Evolutionary conservation across 2,113 vertebrate genomes (phyloP).

Genomic region (Bombycilla garrulus): DNA sequence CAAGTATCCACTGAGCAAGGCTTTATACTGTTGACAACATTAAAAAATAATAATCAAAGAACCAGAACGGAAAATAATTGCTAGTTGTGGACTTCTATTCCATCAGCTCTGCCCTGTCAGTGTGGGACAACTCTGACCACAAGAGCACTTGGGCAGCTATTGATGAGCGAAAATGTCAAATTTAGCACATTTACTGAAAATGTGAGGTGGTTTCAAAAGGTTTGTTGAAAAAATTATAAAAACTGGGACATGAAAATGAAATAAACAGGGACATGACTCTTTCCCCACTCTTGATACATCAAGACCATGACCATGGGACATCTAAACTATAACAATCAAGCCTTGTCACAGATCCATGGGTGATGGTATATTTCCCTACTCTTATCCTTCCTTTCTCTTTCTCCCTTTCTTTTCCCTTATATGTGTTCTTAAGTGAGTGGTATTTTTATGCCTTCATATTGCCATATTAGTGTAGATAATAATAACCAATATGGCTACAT

Average conservation of each 20-base stretch:
- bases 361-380: not conserved
- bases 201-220: not conserved
- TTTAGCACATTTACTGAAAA: not conserved
- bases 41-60: not conserved
- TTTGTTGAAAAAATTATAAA: not conserved
- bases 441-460: not conserved
- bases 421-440: not conserved
- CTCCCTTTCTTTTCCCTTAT: not conserved
- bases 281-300: fast-evolving
- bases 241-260: not conserved
- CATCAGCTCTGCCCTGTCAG: not conserved
- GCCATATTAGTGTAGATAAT: not conserved
- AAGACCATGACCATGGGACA: not conserved
- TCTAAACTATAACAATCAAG: not conserved
- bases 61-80: not conserved
- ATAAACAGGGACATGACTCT: not conserved
- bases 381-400: not conserved
- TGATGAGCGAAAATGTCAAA: not conserved
- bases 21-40: not conserved
- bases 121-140: not conserved
- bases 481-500: not conserved
- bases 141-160: not conserved
- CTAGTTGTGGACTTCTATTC: not conserved
- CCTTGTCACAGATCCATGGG: not conserved
- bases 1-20: not conserved